These are phyloP conservation scores for Xanthia togata DNA, from an alignment of 2,888 invertebrate species.

Conservation along the genomic window DNA sequence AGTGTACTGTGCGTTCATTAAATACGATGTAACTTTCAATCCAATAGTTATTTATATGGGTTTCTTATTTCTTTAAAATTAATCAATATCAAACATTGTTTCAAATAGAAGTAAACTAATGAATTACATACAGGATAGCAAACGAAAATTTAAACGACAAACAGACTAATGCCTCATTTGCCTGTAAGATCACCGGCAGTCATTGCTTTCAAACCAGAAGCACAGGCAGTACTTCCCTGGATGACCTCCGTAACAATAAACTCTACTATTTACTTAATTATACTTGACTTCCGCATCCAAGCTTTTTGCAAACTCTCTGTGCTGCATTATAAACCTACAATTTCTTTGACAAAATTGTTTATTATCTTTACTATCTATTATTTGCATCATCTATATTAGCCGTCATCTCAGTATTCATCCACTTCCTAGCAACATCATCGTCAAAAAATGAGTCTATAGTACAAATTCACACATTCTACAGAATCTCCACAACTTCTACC, in stretches of 20 bases:
- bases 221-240: not conserved
- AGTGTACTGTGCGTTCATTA: not conserved
- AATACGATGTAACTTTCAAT: slow-evolving; percentile 12
- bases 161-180: slow-evolving; percentile 1
- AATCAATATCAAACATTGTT: not conserved
- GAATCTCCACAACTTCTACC: slow-evolving; percentile 8
- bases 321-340: not conserved
- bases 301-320: too few relatives aligned
- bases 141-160: not conserved
- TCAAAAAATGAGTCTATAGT: not conserved
- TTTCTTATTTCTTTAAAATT: not conserved
- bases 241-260: not conserved
- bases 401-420: too few relatives aligned
- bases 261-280: not conserved
- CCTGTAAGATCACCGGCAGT: not conserved
- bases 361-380: too few relatives aligned
- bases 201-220: not conserved
- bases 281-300: not conserved
- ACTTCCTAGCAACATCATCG: not conserved
- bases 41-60: too few relatives aligned
- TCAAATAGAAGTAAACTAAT: not conserved
- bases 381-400: too few relatives aligned
- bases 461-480: slow-evolving; percentile 8
- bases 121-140: not conserved
- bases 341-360: too few relatives aligned